These are phyloP conservation scores for Vidua chalybeata DNA, from an alignment of 2,113 vertebrate genomes.

Conservation along the genomic window DNA sequence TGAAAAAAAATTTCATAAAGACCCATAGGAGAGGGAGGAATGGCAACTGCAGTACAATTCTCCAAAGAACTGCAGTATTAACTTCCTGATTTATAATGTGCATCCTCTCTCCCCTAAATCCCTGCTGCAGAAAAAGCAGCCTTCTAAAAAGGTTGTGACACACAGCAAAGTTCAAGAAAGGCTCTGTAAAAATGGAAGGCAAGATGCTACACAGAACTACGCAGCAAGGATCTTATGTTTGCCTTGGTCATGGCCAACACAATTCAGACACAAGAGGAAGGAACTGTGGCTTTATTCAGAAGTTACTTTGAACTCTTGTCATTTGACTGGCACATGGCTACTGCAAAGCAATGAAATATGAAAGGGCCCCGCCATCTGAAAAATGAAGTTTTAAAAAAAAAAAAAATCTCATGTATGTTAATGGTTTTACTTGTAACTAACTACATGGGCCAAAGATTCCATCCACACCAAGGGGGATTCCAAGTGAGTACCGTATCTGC, in stretches of 20 bases:
- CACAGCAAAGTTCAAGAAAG: background rate
- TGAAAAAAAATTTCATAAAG: background rate
- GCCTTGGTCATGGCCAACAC: background rate
- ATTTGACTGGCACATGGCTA: background rate
- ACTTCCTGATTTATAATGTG: constrained; percentile 2
- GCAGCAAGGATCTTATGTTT: background rate
- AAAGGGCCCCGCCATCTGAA: background rate
- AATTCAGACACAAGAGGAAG: background rate
- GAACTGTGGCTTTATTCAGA: background rate
- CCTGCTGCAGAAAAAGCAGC: background rate
- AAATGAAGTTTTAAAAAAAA: background rate
- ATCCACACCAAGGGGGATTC: background rate
- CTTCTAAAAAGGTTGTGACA: background rate
- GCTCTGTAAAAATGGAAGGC: background rate
- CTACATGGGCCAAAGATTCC: background rate
- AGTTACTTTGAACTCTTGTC: background rate
- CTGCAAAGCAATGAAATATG: background rate
- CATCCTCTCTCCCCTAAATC: background rate
- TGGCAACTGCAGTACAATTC: background rate
- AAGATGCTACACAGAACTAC: background rate
- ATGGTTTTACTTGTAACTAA: background rate
- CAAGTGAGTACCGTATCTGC: background rate
- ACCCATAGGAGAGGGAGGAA: constrained; percentile 14
- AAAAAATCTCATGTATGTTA: background rate
- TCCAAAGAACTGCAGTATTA: background rate